A percentile compares a stretch with the other conserved stretches of the same genome.
These are phyloP conservation scores for Ommatoiulus sabulosus DNA, from an alignment of 2,888 invertebrate species.

Conservation along the genomic window DNA sequence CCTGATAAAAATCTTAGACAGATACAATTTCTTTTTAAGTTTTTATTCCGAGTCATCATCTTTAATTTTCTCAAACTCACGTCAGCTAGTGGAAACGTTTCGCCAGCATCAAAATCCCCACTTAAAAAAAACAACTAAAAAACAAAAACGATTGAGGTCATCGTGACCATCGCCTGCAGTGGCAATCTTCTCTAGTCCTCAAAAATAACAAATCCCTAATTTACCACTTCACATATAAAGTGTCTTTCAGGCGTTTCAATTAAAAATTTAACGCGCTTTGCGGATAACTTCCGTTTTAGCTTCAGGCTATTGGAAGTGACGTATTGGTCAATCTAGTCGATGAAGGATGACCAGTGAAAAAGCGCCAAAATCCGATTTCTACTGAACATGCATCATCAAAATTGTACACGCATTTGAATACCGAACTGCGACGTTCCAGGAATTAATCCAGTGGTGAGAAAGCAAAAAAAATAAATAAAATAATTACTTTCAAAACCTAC, in stretches of 20 bases:
- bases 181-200: background rate
- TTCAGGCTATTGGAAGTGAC: background rate
- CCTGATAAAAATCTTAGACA: background rate
- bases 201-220: background rate
- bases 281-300: background rate
- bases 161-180: background rate
- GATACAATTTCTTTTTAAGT: background rate
- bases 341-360: too few relatives aligned
- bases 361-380: too few relatives aligned
- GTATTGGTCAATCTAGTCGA: too few relatives aligned
- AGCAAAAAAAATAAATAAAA: background rate
- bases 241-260: background rate
- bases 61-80: background rate
- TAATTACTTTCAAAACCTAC: background rate
- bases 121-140: too few relatives aligned
- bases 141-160: background rate
- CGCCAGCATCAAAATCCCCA: background rate
- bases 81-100: background rate
- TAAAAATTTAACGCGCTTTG: background rate
- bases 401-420: too few relatives aligned
- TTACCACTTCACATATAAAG: too few relatives aligned
- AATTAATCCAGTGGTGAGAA: too few relatives aligned
- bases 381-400: too few relatives aligned
- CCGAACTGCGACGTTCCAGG: too few relatives aligned
- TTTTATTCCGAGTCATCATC: background rate